Evolutionary conservation across 2,888 invertebrate genomes (phyloP).

Genomic region (Nezara viridula): DNA sequence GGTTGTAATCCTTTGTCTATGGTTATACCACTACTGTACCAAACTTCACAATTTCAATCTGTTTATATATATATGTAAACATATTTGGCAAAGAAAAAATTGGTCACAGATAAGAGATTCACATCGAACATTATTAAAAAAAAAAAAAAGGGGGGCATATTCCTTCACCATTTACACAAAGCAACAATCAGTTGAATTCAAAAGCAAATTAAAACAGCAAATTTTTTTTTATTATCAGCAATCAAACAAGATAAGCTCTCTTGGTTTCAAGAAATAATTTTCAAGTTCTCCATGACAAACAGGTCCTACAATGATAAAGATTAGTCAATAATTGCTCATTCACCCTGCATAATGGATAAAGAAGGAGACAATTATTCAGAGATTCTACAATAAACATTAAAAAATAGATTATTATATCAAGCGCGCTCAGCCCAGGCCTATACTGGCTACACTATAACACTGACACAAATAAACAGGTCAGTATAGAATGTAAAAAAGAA

Average conservation of each 20-base stretch:
- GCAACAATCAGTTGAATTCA: not conserved
- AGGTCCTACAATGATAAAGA: not conserved
- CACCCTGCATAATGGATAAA: not conserved
- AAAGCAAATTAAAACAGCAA: not conserved
- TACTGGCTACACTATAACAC: not conserved
- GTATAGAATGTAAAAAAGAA: not conserved
- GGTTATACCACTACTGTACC: not conserved
- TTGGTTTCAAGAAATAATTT: not conserved
- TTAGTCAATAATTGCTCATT: not conserved
- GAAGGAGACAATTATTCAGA: not conserved
- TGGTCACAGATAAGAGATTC: not conserved
- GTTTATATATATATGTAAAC: not conserved
- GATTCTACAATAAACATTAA: not conserved
- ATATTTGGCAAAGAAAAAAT: not conserved
- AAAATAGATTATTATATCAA: slow-evolving; percentile 30
- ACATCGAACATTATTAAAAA: not conserved
- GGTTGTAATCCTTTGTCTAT: slow-evolving; percentile 1
- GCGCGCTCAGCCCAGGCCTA: not conserved
- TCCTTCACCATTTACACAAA: not conserved
- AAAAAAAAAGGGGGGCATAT: not conserved
- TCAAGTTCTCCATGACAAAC: not conserved
- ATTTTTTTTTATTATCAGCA: not conserved
- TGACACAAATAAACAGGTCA: not conserved
- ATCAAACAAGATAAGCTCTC: not conserved
- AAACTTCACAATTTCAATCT: not conserved